Evolutionary conservation across 2,113 vertebrate genomes (phyloP).

Genomic region (Vulpes ferrilata): DNA sequence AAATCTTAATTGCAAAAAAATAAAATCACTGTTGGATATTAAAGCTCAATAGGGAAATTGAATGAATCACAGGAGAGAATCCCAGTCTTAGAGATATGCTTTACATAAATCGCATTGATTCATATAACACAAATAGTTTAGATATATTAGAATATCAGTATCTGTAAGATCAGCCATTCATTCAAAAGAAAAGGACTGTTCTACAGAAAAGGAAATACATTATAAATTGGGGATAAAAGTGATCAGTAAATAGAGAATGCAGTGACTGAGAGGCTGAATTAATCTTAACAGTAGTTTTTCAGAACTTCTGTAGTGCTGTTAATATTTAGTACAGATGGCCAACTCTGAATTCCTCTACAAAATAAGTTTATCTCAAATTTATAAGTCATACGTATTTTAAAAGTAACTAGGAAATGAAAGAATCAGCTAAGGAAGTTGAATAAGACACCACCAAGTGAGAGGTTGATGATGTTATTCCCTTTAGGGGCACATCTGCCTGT

Average conservation of each 20-base stretch:
- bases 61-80: conserved; percentile 83
- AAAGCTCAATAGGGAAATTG: conserved; percentile 83
- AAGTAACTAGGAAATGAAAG: background rate
- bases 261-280: conserved; percentile 57
- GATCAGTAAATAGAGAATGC: conserved; percentile 58
- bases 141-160: conserved; percentile 76
- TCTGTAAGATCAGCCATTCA: conserved; percentile 74
- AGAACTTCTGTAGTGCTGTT: background rate
- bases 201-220: conserved; percentile 40
- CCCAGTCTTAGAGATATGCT: conserved; percentile 70
- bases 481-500: background rate
- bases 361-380: background rate
- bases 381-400: background rate
- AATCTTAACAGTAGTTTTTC: background rate
- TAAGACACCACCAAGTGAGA: background rate
- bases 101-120: conserved; percentile 84
- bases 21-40: conserved; percentile 85
- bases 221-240: background rate
- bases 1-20: conserved; percentile 87
- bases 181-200: conserved; percentile 58
- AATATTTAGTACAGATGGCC: background rate
- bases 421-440: background rate
- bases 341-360: background rate
- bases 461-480: background rate
- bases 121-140: conserved; percentile 84